These are phyloP conservation scores for Malthinus flaveolus DNA, from an alignment of 2,888 invertebrate species.

Conservation along the genomic window DNA sequence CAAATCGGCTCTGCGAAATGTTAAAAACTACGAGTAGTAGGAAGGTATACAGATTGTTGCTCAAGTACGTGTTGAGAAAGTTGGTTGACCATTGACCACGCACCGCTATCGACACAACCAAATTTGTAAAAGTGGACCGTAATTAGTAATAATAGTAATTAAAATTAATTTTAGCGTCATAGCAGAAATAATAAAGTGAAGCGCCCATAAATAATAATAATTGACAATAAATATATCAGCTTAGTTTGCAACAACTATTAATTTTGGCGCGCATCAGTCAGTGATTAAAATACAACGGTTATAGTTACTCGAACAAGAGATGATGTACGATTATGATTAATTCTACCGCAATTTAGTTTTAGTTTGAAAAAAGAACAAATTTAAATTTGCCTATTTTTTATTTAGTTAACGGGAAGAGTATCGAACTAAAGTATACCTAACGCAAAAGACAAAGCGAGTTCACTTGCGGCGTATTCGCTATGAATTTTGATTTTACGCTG, in stretches of 20 bases:
- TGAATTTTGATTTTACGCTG: constrained; percentile 22
- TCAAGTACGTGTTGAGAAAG: no score
- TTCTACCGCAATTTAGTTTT: no score
- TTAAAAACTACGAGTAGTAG: no score
- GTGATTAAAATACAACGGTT: constrained; percentile 21
- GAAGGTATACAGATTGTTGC: no score
- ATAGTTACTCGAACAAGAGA: constrained; percentile 4
- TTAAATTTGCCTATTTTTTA: constrained; percentile 10
- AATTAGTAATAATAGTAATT: not conserved
- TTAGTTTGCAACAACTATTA: constrained; percentile 22
- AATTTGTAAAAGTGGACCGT: no score
- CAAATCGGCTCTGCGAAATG: no score
- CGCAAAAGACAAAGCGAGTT: constrained; percentile 19
- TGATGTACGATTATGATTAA: constrained; percentile 9
- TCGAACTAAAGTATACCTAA: constrained; percentile 18
- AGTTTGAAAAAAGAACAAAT: no score
- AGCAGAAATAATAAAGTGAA: constrained; percentile 16
- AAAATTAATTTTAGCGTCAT: constrained; percentile 9
- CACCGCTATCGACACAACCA: no score
- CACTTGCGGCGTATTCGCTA: constrained; percentile 17
- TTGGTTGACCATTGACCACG: no score
- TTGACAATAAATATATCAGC: constrained; percentile 22
- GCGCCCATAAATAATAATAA: constrained; percentile 22
- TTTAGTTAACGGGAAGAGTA: constrained; percentile 7
- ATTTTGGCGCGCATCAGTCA: constrained; percentile 18